phyloP scores from a whole-genome alignment of 2,113 vertebrate genomes.

The Polypterus senegalus region DNA sequence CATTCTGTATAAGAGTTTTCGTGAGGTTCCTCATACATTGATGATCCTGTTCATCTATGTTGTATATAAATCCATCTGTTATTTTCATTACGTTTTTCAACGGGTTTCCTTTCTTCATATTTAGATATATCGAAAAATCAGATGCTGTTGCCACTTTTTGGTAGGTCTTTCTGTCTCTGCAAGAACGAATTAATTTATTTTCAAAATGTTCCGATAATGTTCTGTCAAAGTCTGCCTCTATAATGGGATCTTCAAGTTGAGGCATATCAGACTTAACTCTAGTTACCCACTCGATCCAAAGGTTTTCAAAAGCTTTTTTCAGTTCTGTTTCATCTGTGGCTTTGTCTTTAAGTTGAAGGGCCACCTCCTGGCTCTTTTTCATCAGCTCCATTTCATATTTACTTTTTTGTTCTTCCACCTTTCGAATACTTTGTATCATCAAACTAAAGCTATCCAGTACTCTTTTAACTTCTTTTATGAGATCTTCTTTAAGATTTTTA shows the following conservation, averaged over 20 bases:
- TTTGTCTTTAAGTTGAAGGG: constrained; percentile 19
- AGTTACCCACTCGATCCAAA: constrained; percentile 25
- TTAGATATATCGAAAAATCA: constrained; percentile 3
- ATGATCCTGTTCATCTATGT: accelerated
- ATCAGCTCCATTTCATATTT: constrained; percentile 24
- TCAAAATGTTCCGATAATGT: constrained; percentile 25
- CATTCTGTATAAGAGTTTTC: no score
- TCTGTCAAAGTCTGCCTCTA: constrained; percentile 19
- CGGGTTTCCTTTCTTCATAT: accelerated
- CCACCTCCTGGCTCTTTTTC: constrained; percentile 23
- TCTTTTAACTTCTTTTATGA: constrained; percentile 20
- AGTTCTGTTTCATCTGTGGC: constrained; percentile 19
- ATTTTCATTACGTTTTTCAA: accelerated
- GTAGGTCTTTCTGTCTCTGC: constrained; percentile 1
- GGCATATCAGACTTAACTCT: constrained; percentile 5
- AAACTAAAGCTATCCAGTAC: constrained; percentile 24
- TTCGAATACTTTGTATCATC: constrained; percentile 16
- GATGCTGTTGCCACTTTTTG: not conserved
- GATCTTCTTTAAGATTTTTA: constrained; percentile 16
- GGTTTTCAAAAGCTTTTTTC: constrained; percentile 16
- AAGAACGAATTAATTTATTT: not conserved
- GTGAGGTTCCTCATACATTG: accelerated
- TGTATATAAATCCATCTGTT: accelerated
- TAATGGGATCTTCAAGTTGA: constrained; percentile 5
- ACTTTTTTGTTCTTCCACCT: constrained; percentile 21